Base-by-base conservation (phyloP, 2,797 vertebrate species). In the Pseudochaenichthys georgianus region DNA sequence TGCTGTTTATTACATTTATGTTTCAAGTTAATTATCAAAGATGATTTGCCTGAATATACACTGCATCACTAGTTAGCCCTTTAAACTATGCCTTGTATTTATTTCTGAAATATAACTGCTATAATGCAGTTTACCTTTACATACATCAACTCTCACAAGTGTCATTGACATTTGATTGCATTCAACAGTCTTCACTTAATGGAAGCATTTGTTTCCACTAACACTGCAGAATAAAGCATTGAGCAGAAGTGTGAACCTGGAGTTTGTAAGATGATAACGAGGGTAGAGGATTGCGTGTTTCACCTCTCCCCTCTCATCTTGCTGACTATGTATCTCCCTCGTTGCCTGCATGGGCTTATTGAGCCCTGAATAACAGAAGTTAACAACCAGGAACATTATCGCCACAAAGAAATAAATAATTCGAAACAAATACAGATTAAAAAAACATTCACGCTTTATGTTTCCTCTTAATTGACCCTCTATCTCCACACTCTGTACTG, bases 341-440 rank as follows among this genome's bases (percentile, higher is more conserved):
- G 3, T 47, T 66, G 31, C 19, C 57, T 73, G 46, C 34, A 41
- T 48, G 3, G 41, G 57, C 59, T 75, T 72, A 80, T 66, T 92
- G 84, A 93, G 87, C 87, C 77, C 69, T 87, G 72, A 90, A 92
- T 89, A 81, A 62, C 75, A 74, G 34, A 72, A 82, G 63, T 88
- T 70, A 81, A 87, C 68, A 82, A 74, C 81, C 69, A 58, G n/a
- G 64, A 77, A 85, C 78, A 84, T 85, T 78, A 85, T 16, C 52
- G 10, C 34, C 28, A 43, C 3, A 68, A 1, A 41, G 34, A 4
- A 28, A 51, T 34, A 53, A 47, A 38, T 60, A 34, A 70, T 42
- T 16, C 6, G 17, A 57, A 75, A 62, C 16, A 7, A 54, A 54
- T 76, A 73, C 50, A 61, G 70, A 83, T 82, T 68, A 62, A 62